Percentiles rank a stretch among this genome's conserved stretches.
phyloP scores from a whole-genome alignment of 2,888 invertebrate species.

The Thecocarcelia acutangulata region DNA sequence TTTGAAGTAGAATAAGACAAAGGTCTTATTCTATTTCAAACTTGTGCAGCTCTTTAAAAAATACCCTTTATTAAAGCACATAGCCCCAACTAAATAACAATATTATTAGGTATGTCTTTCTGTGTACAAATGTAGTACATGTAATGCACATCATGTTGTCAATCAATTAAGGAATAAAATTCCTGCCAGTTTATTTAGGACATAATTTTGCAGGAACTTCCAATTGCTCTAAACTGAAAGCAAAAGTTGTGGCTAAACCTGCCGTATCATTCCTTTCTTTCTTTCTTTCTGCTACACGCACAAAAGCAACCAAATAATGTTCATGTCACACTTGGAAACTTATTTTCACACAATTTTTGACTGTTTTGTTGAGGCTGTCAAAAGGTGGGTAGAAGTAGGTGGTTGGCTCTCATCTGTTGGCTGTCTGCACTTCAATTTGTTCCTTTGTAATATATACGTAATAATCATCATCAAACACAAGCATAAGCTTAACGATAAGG shows the following conservation, averaged over 20 bases:
- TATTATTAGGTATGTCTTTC: too few species aligned
- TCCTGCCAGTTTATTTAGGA: too few species aligned
- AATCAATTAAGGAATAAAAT: too few species aligned
- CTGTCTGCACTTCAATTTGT: constrained; percentile 22
- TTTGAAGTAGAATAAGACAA: too few species aligned
- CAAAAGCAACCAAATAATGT: constrained; percentile 26
- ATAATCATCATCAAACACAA: constrained; percentile 13
- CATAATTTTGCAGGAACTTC: background rate
- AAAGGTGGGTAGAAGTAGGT: background rate
- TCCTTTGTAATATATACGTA: background rate
- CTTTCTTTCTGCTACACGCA: too few species aligned
- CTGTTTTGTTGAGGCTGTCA: background rate
- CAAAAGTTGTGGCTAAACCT: background rate
- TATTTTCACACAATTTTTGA: constrained; percentile 19
- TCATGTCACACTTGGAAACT: constrained; percentile 25
- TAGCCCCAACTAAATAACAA: too few species aligned
- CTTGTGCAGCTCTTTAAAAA: too few species aligned
- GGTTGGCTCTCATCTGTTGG: background rate
- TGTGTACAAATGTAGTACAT: too few species aligned
- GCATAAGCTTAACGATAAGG: background rate
- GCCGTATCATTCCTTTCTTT: background rate
- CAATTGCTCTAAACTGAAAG: background rate
- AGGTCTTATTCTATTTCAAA: too few species aligned
- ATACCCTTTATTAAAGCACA: too few species aligned
- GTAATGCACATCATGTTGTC: too few species aligned